A percentile compares a stretch with the other conserved stretches of the same genome.
Conservation (phyloP, 2,113 vertebrate species). For the Vidua macroura region DNA sequence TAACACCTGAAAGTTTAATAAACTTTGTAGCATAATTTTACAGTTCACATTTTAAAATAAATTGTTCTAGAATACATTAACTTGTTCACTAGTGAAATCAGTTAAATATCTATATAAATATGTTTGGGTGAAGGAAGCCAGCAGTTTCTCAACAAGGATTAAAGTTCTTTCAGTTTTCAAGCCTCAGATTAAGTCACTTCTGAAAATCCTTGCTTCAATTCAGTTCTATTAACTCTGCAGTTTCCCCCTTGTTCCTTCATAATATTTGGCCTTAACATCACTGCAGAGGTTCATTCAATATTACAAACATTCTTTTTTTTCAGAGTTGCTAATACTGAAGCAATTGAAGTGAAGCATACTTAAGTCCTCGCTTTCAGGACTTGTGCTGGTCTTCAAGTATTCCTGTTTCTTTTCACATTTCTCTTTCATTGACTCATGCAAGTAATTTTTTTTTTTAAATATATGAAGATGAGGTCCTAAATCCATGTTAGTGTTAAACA, state of each 20-base stretch:
- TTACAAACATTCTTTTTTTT: background rate
- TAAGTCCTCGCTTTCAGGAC: background rate
- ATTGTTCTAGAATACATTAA: constrained; percentile 58
- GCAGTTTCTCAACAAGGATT: constrained; percentile 52
- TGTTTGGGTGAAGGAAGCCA: constrained; percentile 50
- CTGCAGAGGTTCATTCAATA: constrained; percentile 20
- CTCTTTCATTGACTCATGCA: background rate
- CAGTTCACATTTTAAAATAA: constrained; percentile 70
- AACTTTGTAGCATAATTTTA: constrained; percentile 79
- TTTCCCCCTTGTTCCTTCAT: constrained; percentile 9
- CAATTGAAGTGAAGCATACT: background rate
- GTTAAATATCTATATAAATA: constrained; percentile 37
- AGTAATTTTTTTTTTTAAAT: background rate
- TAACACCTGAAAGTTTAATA: constrained; percentile 80
- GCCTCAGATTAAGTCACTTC: constrained; percentile 38
- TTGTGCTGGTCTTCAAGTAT: background rate
- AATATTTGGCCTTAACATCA: constrained; percentile 51
- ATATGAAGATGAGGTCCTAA: background rate
- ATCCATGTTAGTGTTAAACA: background rate
- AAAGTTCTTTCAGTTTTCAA: constrained; percentile 65
- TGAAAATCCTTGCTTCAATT: constrained; percentile 25
- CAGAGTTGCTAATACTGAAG: background rate
- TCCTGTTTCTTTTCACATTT: background rate
- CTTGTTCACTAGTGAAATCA: constrained; percentile 56
- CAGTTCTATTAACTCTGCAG: constrained; percentile 33